A percentile compares a stretch with the other conserved stretches of the same genome.
Evolutionary conservation across 2,113 vertebrate genomes (phyloP).

Genomic region (Platysteira castanea): DNA sequence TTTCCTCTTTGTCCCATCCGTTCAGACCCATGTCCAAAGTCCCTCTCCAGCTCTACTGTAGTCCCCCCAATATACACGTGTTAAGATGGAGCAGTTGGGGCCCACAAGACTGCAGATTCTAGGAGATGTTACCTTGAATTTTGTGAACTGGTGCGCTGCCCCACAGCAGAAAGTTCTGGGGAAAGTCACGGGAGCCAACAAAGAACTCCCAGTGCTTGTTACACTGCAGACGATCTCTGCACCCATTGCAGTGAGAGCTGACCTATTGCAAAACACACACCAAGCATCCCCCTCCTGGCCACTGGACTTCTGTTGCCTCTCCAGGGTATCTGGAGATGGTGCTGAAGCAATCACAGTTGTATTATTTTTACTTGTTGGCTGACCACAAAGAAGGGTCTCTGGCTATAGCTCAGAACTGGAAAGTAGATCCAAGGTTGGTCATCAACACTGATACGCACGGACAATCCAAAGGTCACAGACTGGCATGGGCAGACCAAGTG

Average conservation of each 20-base stretch:
- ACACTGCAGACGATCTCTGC: neutral
- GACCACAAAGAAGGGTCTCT: neutral
- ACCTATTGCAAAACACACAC: slow-evolving; percentile 3
- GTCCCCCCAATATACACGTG: rapidly evolving
- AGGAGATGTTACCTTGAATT: neutral
- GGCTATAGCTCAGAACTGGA: neutral
- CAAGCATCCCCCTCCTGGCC: neutral
- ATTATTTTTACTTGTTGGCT: slow-evolving; percentile 6
- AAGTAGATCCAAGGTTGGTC: neutral
- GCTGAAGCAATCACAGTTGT: slow-evolving; percentile 13
- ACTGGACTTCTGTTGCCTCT: neutral
- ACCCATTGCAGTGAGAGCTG: neutral
- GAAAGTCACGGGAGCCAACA: neutral
- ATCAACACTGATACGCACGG: neutral
- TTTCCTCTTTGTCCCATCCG: neutral
- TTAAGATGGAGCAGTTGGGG: neutral
- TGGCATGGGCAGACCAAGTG: neutral
- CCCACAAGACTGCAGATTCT: neutral
- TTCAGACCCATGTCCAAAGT: neutral
- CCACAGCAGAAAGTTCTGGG: neutral
- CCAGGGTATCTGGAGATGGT: neutral
- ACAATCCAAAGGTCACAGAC: neutral
- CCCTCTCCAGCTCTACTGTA: neutral
- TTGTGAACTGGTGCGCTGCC: neutral
- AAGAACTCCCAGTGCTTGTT: neutral